A percentile compares a stretch with the other conserved stretches of the same genome.
Evolutionary conservation across 2,113 vertebrate genomes (phyloP).

Genomic region (Donacobius atricapilla): DNA sequence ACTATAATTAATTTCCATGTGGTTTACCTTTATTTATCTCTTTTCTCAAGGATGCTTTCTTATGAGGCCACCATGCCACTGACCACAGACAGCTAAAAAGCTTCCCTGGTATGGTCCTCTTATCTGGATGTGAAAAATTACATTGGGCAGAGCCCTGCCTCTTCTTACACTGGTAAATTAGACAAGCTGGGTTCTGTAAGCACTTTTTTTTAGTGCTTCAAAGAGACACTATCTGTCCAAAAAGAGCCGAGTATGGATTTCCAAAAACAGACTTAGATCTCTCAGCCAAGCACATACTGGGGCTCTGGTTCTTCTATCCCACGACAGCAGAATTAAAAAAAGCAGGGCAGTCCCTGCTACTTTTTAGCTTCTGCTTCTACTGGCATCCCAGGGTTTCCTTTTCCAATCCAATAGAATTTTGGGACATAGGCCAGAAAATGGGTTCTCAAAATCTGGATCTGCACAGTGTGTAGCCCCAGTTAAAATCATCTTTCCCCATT

Average conservation of each 20-base stretch:
- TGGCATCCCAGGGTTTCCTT: slow-evolving; percentile 4
- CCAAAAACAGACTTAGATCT: slow-evolving; percentile 59
- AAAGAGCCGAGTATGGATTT: slow-evolving; percentile 62
- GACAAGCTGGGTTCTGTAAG: slow-evolving; percentile 56
- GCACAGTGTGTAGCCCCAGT: neutral
- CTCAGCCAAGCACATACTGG: slow-evolving; percentile 58
- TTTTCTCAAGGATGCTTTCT: neutral
- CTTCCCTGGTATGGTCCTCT: neutral
- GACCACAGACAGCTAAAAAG: neutral
- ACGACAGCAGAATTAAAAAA: slow-evolving; percentile 65
- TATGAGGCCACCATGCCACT: neutral
- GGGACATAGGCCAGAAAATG: neutral
- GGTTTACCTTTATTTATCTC: neutral
- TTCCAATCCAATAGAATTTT: neutral
- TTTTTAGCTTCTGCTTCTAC: slow-evolving; percentile 42
- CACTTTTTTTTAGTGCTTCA: slow-evolving; percentile 48
- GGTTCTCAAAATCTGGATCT: neutral
- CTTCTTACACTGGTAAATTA: slow-evolving; percentile 31
- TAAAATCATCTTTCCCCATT: neutral
- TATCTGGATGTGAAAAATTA: slow-evolving; percentile 43
- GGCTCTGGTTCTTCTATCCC: slow-evolving; percentile 53
- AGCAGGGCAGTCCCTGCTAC: slow-evolving; percentile 51
- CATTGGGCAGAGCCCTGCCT: neutral
- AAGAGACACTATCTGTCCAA: slow-evolving; percentile 66
- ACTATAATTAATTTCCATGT: neutral